Evolutionary conservation across 2,888 invertebrate species (phyloP).

Genomic region (Sarcophaga carnaria): DNA sequence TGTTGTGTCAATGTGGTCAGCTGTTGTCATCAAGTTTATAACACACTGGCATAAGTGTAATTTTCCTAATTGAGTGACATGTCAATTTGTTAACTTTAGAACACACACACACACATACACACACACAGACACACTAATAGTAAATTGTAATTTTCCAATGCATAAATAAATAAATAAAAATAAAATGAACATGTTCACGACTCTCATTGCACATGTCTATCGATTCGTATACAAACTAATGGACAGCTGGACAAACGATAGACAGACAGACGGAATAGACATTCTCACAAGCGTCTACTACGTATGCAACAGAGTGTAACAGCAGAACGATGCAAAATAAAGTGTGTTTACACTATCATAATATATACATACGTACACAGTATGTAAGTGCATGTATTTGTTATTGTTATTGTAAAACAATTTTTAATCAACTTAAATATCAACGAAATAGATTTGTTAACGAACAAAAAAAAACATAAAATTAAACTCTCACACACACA

Average conservation of each 20-base stretch:
- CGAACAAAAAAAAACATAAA: background rate
- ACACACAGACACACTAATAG: background rate
- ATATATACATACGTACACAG: background rate
- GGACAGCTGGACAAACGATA: background rate
- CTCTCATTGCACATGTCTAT: conserved; percentile 1
- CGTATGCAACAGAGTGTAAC: too few relatives aligned
- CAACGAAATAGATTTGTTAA: conserved; percentile 19
- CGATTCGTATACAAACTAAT: background rate
- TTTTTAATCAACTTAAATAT: conserved; percentile 33
- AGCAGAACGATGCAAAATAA: too few relatives aligned
- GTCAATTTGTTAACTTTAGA: conserved; percentile 65
- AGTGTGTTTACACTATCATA: background rate
- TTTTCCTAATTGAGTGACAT: conserved; percentile 68
- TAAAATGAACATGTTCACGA: conserved; percentile 33
- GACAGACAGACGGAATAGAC: background rate
- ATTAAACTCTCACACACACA: background rate
- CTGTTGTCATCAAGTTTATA: conserved; percentile 67
- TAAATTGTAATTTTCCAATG: conserved; percentile 50
- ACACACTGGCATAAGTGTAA: conserved; percentile 59
- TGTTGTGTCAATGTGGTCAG: conserved; percentile 66
- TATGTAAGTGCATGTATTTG: background rate
- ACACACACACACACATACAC: background rate
- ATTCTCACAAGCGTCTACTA: background rate
- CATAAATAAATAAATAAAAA: conserved; percentile 42
- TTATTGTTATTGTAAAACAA: conserved; percentile 6